Conservation (phyloP, 2,113 vertebrate genomes). For the Hippocampus barbouri region DNA sequence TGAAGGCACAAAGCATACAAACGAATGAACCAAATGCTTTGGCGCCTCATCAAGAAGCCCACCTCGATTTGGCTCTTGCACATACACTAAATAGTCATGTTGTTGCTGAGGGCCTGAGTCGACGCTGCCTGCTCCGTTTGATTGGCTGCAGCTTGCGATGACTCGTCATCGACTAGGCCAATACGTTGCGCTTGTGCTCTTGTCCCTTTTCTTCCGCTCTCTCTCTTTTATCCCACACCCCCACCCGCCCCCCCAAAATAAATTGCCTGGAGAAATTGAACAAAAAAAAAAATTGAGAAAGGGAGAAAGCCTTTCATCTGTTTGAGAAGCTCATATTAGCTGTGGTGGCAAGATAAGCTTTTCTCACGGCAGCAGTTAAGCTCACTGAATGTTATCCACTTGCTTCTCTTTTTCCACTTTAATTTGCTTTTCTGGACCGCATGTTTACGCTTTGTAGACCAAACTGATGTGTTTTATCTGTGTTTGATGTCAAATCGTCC, state of each 20-base stretch:
- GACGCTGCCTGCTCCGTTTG: constrained; percentile 41
- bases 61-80: constrained; percentile 39
- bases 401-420: constrained; percentile 25
- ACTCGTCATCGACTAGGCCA: constrained; percentile 57
- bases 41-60: constrained; percentile 20
- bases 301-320: constrained; percentile 67
- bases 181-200: constrained; percentile 39
- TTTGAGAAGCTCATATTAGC: constrained; percentile 69
- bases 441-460: not conserved
- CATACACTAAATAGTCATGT: constrained; percentile 61
- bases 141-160: constrained; percentile 60
- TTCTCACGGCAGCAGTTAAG: constrained; percentile 66
- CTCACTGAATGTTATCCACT: constrained; percentile 55
- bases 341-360: constrained; percentile 72
- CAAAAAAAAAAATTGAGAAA: constrained; percentile 65
- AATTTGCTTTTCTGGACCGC: constrained; percentile 26
- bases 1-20: not conserved
- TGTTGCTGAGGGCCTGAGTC: constrained; percentile 73
- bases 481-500: not conserved
- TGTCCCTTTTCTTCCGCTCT: constrained; percentile 16
- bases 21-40: not conserved
- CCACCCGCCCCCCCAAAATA: constrained; percentile 56
- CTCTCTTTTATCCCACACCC: not conserved
- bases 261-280: constrained; percentile 73
- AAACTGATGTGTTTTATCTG: not conserved